These are phyloP conservation scores for Cheirogaleus major DNA, from an alignment of 2,797 vertebrate species.

Conservation along the genomic window DNA sequence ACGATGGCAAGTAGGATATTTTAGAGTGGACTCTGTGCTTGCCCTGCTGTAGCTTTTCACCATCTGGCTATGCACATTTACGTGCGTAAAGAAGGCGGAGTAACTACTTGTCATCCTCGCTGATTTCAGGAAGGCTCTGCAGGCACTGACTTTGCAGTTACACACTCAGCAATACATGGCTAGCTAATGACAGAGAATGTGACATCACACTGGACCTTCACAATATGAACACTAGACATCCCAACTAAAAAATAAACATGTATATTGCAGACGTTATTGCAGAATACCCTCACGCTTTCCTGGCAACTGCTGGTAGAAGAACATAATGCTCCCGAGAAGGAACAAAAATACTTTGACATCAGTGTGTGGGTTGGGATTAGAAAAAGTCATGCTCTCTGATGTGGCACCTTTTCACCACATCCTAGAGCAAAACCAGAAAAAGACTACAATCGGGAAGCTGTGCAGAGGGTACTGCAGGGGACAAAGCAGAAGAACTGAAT, in stretches of 20 bases:
- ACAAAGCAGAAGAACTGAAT: not conserved
- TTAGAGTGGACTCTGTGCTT: not conserved
- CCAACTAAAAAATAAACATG: not conserved
- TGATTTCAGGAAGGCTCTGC: not conserved
- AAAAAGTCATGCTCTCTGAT: not conserved
- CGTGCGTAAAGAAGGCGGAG: not conserved
- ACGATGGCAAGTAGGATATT: not conserved
- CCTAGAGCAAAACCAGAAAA: not conserved
- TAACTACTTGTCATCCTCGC: not conserved
- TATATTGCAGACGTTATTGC: not conserved
- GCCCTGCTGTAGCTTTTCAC: not conserved
- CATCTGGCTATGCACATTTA: not conserved
- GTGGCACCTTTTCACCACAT: not conserved
- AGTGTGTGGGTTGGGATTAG: not conserved
- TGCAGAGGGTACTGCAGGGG: not conserved
- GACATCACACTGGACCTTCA: slow-evolving; percentile 47
- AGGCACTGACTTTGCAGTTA: not conserved
- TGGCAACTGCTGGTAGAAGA: not conserved
- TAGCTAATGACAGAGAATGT: not conserved
- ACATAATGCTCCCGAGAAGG: not conserved
- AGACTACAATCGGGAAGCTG: not conserved
- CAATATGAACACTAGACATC: not conserved
- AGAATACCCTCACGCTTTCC: not conserved
- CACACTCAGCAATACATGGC: not conserved
- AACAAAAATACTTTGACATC: slow-evolving; percentile 6